A percentile compares a stretch with the other conserved stretches of the same genome.
phyloP scores from a whole-genome alignment of 1,140 invertebrate species.

The Goniozus legneri region DNA sequence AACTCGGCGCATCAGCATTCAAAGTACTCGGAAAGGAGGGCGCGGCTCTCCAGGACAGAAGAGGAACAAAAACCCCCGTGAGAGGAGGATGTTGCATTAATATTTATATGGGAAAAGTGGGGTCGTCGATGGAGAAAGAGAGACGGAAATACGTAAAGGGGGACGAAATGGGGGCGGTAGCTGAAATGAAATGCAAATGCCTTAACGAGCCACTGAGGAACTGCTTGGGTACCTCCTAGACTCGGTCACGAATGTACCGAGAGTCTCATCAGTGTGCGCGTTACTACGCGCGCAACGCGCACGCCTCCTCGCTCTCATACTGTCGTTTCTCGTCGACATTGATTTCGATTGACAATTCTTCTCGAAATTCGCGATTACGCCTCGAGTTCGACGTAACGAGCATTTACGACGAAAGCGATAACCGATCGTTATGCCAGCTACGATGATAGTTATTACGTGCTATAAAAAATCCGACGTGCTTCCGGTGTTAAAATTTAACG shows the following conservation, averaged over 20 bases:
- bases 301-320: no score
- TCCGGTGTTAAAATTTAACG: conserved; percentile 18
- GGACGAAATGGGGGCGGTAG: conserved; percentile 9
- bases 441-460: no score
- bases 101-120: conserved; percentile 53
- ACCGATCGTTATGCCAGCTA: no score
- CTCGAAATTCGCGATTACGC: background rate
- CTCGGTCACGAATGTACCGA: conserved; percentile 45
- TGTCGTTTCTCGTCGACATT: conserved; percentile 12
- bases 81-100: conserved; percentile 56
- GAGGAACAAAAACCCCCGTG: conserved; percentile 52
- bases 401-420: no score
- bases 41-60: conserved; percentile 39
- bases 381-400: conserved; percentile 4
- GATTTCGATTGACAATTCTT: background rate
- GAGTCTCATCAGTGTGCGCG: conserved; percentile 42
- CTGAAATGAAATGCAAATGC: conserved; percentile 55
- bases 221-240: conserved; percentile 41
- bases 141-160: conserved; percentile 2
- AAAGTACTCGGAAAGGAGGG: conserved; percentile 44
- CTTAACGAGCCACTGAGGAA: conserved; percentile 55
- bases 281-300: conserved; percentile 29
- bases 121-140: conserved; percentile 15
- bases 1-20: conserved; percentile 49
- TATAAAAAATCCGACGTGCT: no score